Evolutionary conservation across 2,113 vertebrate genomes (phyloP).

Genomic region (Sorex araneus): DNA sequence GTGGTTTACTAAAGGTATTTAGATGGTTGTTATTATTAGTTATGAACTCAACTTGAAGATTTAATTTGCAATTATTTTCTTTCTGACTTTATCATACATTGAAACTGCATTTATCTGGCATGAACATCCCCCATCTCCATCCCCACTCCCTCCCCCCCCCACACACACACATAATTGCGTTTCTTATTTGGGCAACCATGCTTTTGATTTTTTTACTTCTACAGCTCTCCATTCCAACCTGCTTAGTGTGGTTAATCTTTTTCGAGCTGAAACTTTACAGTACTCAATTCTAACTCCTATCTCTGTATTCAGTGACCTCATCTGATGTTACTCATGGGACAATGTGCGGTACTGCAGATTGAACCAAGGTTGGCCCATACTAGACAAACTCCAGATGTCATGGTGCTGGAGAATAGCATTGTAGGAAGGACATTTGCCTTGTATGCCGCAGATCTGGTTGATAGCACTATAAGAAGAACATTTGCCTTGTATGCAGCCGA

Average conservation of each 20-base stretch:
- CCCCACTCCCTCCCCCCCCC: no score
- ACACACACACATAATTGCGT: neutral
- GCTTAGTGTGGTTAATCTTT: neutral
- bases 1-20: conserved; percentile 26
- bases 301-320: no score
- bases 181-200: conserved; percentile 29
- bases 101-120: neutral
- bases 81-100: neutral
- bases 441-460: no score
- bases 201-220: neutral
- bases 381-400: no score
- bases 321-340: no score
- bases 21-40: neutral
- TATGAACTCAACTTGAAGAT: conserved; percentile 6
- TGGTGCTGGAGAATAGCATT: no score
- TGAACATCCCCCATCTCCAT: neutral
- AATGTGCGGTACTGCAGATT: no score
- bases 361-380: no score
- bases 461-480: no score
- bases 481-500: no score
- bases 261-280: neutral
- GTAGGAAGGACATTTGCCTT: no score
- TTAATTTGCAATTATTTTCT: neutral
- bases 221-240: neutral
- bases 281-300: no score